phyloP scores from a whole-genome alignment of 2,113 vertebrate species.

The Cynocephalus volans region DNA sequence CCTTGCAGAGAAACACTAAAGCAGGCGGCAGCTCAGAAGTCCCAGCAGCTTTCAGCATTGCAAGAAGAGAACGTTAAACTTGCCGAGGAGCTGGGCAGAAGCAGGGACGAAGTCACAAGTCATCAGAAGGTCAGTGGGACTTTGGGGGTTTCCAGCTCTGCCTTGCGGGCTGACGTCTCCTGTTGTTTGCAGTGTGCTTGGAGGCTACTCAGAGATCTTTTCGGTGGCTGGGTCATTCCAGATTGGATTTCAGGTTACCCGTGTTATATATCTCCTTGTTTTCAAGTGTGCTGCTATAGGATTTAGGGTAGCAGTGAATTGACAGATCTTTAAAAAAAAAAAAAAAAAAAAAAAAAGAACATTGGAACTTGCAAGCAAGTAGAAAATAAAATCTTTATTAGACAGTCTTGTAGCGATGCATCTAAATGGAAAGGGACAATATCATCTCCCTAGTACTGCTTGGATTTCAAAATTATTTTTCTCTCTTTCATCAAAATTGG shows the following conservation, averaged over 20 bases:
- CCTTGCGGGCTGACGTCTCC: neutral
- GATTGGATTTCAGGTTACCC: neutral
- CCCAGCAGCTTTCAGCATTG: conserved; percentile 92
- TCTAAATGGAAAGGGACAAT: neutral
- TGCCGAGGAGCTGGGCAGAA: conserved; percentile 91
- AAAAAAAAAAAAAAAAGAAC: neutral
- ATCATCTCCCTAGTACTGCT: neutral
- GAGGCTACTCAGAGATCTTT: neutral
- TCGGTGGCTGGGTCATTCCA: neutral
- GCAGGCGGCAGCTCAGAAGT: conserved; percentile 91
- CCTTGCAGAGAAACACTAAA: conserved; percentile 94
- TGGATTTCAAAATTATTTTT: conserved; percentile 48
- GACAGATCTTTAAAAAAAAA: neutral
- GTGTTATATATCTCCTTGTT: neutral
- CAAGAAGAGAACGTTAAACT: conserved; percentile 95
- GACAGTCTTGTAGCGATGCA: neutral
- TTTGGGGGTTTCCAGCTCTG: neutral
- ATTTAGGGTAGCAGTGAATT: neutral
- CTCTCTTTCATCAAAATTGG: neutral
- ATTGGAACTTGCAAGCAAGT: neutral
- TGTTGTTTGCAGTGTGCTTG: rapidly evolving
- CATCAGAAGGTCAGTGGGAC: conserved; percentile 91
- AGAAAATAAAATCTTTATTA: neutral
- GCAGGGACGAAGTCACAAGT: conserved; percentile 90
- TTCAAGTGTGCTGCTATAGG: neutral